A percentile compares a stretch with the other conserved stretches of the same genome.
Evolutionary conservation across 2,888 invertebrate species (phyloP).

Genomic region (Nymphalis urticae): DNA sequence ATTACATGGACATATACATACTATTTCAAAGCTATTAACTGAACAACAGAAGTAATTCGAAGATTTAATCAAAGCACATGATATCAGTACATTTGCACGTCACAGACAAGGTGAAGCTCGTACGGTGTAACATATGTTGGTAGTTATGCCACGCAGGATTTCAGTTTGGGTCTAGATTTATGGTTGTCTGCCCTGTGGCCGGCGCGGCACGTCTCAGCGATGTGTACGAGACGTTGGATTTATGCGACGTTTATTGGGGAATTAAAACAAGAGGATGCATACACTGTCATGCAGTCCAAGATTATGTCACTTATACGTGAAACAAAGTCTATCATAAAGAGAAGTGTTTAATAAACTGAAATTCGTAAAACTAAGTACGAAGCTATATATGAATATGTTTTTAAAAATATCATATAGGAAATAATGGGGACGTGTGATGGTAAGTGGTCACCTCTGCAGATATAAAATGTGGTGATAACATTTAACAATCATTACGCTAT

Average conservation of each 20-base stretch:
- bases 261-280: conserved; percentile 46
- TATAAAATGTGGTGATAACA: too few relatives aligned
- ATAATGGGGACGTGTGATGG: too few relatives aligned
- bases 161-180: conserved; percentile 61
- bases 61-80: conserved; percentile 3
- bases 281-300: neutral
- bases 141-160: conserved; percentile 50
- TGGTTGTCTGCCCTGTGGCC: conserved; percentile 60
- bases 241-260: conserved; percentile 62
- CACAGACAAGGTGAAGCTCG: conserved; percentile 17
- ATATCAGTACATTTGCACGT: conserved; percentile 20
- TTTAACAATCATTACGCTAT: too few relatives aligned
- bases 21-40: neutral
- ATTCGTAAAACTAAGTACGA: too few relatives aligned
- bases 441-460: too few relatives aligned
- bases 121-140: conserved; percentile 47
- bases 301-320: neutral
- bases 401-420: too few relatives aligned
- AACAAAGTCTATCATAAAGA: neutral
- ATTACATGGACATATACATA: too few relatives aligned
- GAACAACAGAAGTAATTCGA: neutral
- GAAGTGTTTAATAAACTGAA: too few relatives aligned
- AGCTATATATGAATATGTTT: too few relatives aligned
- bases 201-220: conserved; percentile 32
- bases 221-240: conserved; percentile 48